phyloP scores from a whole-genome alignment of 2,113 vertebrate species.

The Notiomystis cincta region DNA sequence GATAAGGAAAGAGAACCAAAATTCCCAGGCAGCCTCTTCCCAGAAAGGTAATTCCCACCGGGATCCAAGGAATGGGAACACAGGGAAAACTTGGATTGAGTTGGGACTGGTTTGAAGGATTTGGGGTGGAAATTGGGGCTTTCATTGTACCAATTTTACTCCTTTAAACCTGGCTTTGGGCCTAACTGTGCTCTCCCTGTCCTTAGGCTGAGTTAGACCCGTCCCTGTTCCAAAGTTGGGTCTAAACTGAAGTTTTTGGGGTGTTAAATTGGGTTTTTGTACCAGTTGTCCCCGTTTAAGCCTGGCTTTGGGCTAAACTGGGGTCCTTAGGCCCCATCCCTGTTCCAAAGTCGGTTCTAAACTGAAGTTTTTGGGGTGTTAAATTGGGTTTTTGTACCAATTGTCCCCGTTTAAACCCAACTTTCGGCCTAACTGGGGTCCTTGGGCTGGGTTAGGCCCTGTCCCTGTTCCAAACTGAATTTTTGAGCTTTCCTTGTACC shows the following conservation, averaged over 20 bases:
- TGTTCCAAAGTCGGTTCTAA: rapidly evolving
- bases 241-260: not conserved
- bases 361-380: rapidly evolving
- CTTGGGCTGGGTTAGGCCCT: not conserved
- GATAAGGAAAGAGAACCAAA: slow-evolving; percentile 76
- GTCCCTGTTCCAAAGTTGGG: too few relatives aligned
- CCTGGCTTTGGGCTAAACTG: not conserved
- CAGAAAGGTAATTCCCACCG: slow-evolving; percentile 80
- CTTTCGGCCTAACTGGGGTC: rapidly evolving
- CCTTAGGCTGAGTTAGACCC: too few relatives aligned
- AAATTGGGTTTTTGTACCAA: rapidly evolving
- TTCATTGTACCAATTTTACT: too few relatives aligned
- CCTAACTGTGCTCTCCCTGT: too few relatives aligned
- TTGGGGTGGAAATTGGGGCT: not conserved
- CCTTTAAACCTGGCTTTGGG: too few relatives aligned
- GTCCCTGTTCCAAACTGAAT: not conserved
- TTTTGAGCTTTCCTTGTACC: not conserved
- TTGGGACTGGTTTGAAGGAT: not conserved
- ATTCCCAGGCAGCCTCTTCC: slow-evolving; percentile 46
- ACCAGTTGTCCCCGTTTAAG: not conserved
- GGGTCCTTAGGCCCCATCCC: not conserved
- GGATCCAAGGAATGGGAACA: not conserved
- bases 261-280: not conserved
- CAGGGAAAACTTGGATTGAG: not conserved
- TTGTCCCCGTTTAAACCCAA: rapidly evolving